These are phyloP conservation scores for Drosophila atripex DNA, from an alignment of 2,888 invertebrate species.

Conservation along the genomic window DNA sequence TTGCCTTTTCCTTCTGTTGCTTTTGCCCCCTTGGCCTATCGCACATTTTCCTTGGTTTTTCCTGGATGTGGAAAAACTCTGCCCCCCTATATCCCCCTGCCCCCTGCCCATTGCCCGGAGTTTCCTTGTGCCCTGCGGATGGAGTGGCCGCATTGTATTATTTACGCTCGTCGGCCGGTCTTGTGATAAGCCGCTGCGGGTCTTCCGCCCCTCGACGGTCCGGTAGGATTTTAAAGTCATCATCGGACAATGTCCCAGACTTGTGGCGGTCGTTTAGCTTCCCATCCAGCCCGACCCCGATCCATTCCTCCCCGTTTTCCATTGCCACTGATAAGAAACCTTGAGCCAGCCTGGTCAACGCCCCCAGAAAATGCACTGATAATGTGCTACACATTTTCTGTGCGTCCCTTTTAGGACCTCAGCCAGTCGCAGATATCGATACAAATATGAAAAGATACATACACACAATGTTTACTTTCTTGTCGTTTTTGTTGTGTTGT, in stretches of 20 bases:
- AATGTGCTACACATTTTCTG: constrained; percentile 4
- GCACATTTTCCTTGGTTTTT: constrained; percentile 31
- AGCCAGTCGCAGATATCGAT: constrained; percentile 7
- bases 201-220: constrained; percentile 58
- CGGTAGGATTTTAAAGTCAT: constrained; percentile 65
- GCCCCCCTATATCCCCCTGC: constrained; percentile 11
- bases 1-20: constrained; percentile 32
- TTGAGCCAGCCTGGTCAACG: constrained; percentile 61
- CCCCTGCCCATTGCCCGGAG: constrained; percentile 14
- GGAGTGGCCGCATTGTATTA: constrained; percentile 27
- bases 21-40: constrained; percentile 41
- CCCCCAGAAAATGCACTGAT: constrained; percentile 49
- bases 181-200: constrained; percentile 71
- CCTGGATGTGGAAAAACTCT: constrained; percentile 35
- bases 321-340: constrained; percentile 25
- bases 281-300: constrained; percentile 6
- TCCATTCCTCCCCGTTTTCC: constrained; percentile 2
- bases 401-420: constrained; percentile 30
- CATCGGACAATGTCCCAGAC: constrained; percentile 52
- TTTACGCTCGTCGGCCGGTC: constrained; percentile 36
- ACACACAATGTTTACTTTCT: constrained; percentile 10
- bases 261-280: constrained; percentile 19
- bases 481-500: background rate
- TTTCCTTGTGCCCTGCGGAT: constrained; percentile 28
- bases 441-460: constrained; percentile 17